These are phyloP conservation scores for Saccopteryx bilineata DNA, from an alignment of 2,113 vertebrate species.

Conservation along the genomic window DNA sequence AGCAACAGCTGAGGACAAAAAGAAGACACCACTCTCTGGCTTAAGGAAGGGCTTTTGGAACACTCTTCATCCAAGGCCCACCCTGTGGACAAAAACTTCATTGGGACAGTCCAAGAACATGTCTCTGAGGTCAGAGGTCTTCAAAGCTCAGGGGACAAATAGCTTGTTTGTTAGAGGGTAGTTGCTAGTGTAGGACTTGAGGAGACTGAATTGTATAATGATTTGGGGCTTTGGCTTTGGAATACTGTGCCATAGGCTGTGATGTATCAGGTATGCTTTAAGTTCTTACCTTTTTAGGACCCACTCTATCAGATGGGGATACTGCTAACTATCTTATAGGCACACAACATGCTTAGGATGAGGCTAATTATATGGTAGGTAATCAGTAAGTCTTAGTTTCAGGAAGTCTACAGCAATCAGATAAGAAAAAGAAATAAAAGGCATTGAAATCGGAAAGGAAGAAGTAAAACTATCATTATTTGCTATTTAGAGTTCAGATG, in stretches of 20 bases:
- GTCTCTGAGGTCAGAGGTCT: background rate
- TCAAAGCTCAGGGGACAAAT: background rate
- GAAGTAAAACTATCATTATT: background rate
- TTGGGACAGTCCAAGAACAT: fast-evolving
- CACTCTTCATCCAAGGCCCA: background rate
- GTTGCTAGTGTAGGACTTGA: background rate
- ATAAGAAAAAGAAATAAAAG: background rate
- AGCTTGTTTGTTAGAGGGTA: background rate
- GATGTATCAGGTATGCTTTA: too few species aligned
- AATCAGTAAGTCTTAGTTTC: background rate
- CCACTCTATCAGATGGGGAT: background rate
- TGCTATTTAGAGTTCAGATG: too few species aligned
- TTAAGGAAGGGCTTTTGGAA: background rate
- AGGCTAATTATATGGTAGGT: background rate
- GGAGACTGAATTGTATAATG: background rate
- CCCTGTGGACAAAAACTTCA: background rate
- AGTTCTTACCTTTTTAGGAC: too few species aligned
- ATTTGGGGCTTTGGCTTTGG: background rate
- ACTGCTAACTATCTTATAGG: too few species aligned
- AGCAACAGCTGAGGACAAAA: background rate
- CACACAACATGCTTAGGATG: background rate
- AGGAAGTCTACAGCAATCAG: background rate
- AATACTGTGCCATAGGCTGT: too few species aligned
- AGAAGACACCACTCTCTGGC: background rate
- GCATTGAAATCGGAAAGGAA: background rate